These are phyloP conservation scores for Scarus forsteni DNA, from an alignment of 2,797 vertebrate species.

Conservation along the genomic window DNA sequence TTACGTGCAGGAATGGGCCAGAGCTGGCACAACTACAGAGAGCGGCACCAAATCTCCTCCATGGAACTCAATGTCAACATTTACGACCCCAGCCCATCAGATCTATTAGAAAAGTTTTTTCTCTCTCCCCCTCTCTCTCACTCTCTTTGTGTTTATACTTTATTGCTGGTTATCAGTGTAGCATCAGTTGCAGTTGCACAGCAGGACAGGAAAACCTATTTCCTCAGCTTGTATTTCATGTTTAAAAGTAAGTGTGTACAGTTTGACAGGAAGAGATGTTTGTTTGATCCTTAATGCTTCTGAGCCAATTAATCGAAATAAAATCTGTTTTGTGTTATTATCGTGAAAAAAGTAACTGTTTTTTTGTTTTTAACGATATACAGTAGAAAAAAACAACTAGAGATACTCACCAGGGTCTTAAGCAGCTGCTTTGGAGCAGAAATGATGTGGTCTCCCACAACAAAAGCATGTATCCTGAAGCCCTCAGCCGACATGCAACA, in stretches of 20 bases:
- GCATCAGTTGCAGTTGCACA: slow-evolving; percentile 46
- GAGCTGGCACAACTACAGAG: slow-evolving; percentile 32
- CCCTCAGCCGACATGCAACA: no score
- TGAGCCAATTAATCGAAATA: slow-evolving; percentile 5
- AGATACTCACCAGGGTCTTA: not conserved
- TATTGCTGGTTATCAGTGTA: slow-evolving; percentile 39
- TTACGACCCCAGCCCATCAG: slow-evolving; percentile 51
- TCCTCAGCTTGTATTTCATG: slow-evolving; percentile 47
- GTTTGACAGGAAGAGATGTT: slow-evolving; percentile 47
- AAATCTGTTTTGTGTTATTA: slow-evolving; percentile 17
- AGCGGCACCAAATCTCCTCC: slow-evolving; percentile 38
- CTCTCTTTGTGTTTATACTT: slow-evolving; percentile 37
- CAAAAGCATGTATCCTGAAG: no score
- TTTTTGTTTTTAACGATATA: slow-evolving; percentile 14
- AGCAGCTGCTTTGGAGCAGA: not conserved
- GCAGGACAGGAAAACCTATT: slow-evolving; percentile 62
- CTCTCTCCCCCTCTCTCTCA: slow-evolving; percentile 16
- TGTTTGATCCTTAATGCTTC: slow-evolving; percentile 37
- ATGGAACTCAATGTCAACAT: slow-evolving; percentile 71
- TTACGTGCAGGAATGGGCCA: slow-evolving; percentile 67
- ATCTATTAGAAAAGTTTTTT: slow-evolving; percentile 50
- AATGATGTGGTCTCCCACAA: not conserved
- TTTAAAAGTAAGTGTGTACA: slow-evolving; percentile 27
- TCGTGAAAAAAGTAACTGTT: not conserved
- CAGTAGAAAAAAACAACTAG: not conserved